Evolutionary conservation across 2,888 invertebrate species (phyloP), one percentile per base, ranked within the genome.

Genomic region (Andrena flavipes): DNA sequence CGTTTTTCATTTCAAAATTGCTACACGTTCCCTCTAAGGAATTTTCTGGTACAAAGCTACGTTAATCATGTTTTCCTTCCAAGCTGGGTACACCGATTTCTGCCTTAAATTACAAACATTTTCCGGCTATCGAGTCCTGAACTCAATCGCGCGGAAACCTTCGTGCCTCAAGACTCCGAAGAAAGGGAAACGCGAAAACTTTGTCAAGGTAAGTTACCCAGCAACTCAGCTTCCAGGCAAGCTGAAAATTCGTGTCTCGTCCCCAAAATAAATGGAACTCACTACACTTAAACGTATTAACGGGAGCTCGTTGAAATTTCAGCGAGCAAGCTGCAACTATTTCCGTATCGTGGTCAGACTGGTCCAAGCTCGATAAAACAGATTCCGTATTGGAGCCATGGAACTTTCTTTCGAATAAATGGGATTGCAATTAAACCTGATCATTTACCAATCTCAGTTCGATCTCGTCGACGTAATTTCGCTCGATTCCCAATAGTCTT

Each of bases 181-280:
- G 48, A 35, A 35, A 67, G 60, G 67, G 54, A 77, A 80, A 80
- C 49, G 42, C 64, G 65, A 51, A 62, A 78, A 78, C 35, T 78
- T 80, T 51, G 13, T 10, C n/a, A 13, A 62, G 65, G n/a, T n/a
- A 33, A 10, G 16, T 64, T 7, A 20, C 20, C 35, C 20, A 0
- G 26, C 13, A 29, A 60, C 48, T 56, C n/a, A 20, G 59, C 51
- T 65, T 42, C 33, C 23, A 2, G 5, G 20, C 0, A 33, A 23
- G 33, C 16, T 56, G 35, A 35, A 73, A 65, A 65, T 59, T 69
- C 29, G 13, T 29, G 16, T 3, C 13, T 20, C 23, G 20, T 76
- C 49, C 16, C 33, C 13, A 29, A n/a, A 59, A 59, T 33, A 42
- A 30, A 16, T 13, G 23, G 5, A 8, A 23, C n/a, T 13, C 42